Evolutionary conservation across 2,888 invertebrate species (phyloP).

Genomic region (Diarsia dahlii): DNA sequence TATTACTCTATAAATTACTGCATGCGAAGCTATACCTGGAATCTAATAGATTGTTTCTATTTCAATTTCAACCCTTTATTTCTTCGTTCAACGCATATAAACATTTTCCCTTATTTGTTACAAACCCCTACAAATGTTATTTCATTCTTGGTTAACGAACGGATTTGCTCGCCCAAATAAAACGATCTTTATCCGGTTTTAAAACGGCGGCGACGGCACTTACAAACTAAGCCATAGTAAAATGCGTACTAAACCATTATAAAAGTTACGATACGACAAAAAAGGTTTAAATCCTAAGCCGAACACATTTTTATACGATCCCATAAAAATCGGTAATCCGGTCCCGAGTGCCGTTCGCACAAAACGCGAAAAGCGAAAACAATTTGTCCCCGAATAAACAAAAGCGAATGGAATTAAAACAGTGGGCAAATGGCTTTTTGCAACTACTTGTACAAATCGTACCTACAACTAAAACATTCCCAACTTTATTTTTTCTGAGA

Average conservation of each 20-base stretch:
- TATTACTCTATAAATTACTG: background rate
- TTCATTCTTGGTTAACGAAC: background rate
- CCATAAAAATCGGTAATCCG: slow-evolving; percentile 60
- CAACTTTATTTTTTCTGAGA: background rate
- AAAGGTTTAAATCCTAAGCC: slow-evolving; percentile 59
- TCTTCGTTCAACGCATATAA: background rate
- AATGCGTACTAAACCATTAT: slow-evolving; percentile 47
- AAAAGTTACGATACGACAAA: slow-evolving; percentile 58
- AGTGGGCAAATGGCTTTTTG: background rate
- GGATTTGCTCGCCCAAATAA: slow-evolving; percentile 3
- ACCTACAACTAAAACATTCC: background rate
- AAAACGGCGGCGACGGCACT: slow-evolving; percentile 14
- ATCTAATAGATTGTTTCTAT: background rate
- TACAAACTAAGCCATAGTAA: slow-evolving; percentile 45
- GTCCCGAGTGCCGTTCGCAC: slow-evolving; percentile 23
- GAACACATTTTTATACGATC: slow-evolving; percentile 58
- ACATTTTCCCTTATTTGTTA: background rate
- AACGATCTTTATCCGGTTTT: slow-evolving; percentile 14
- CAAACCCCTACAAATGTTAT: background rate
- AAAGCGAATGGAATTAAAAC: slow-evolving; percentile 49
- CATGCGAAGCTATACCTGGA: background rate
- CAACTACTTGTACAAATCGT: background rate
- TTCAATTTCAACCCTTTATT: background rate
- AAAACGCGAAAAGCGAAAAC: slow-evolving; percentile 57
- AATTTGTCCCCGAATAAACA: slow-evolving; percentile 58